Evolutionary conservation across 2,888 invertebrate genomes (phyloP).

Genomic region (Apodemia duryi): DNA sequence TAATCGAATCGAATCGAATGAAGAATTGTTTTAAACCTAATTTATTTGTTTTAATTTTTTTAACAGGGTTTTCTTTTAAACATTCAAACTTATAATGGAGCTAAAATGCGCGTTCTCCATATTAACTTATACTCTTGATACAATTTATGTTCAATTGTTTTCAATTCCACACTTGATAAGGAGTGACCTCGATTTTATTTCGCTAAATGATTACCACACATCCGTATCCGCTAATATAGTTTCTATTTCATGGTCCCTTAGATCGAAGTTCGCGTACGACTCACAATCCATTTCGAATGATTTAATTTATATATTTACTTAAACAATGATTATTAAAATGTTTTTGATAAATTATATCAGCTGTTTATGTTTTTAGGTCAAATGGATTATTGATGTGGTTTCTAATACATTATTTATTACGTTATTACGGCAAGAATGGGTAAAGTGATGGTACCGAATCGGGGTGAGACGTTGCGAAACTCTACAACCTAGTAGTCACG

Average conservation of each 20-base stretch:
- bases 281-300: not conserved
- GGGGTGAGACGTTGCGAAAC: no score
- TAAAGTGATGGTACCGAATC: no score
- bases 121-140: not conserved
- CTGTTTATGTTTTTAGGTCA: conserved; percentile 9
- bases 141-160: conserved; percentile 31
- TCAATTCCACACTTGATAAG: conserved; percentile 32
- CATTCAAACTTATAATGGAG: not conserved
- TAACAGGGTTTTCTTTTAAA: no score
- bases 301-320: conserved; percentile 16
- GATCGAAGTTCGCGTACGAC: not conserved
- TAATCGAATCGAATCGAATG: no score
- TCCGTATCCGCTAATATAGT: conserved; percentile 3
- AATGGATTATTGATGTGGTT: not conserved
- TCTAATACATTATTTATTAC: no score
- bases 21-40: no score
- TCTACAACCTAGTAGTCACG: no score
- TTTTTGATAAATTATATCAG: conserved; percentile 15
- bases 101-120: not conserved
- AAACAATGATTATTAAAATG: conserved; percentile 11
- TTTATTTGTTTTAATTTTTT: no score
- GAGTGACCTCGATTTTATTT: conserved; percentile 30
- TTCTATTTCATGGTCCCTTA: not conserved
- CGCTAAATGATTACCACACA: conserved; percentile 23
- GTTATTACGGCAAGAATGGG: no score